Evolutionary conservation across 2,797 vertebrate genomes (phyloP), one percentile per base, ranked within the genome.

Genomic region (Nyctibius grandis): DNA sequence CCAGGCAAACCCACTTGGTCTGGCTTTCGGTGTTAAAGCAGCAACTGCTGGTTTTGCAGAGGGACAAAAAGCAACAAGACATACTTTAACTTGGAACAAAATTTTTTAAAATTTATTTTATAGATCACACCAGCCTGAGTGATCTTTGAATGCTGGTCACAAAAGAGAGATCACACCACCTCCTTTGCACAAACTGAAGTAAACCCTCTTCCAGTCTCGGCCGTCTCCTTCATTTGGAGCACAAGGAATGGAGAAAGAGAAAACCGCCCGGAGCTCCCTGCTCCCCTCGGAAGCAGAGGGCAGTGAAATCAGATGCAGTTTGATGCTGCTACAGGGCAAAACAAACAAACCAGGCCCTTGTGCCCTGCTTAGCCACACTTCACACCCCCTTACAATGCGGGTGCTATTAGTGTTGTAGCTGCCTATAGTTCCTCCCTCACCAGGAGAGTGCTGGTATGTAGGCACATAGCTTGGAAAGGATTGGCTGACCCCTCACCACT

Each of bases 91-190:
- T 94, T 85, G 61, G 89, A 98, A 98, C 91, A 97, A 96, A 95
- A 82, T 92, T 96, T 88, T 96, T 97, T 97, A 97, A 91, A 90
- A 97, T 97, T 97, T 97, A 97, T 98, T 97, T 91, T 95, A 96
- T 94, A 97, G 94, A 97, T 97, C 97, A 97, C 96, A 80, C 91
- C 89, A 96, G 96, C 97, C 89, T 79, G 93, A 82, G 96, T 93
- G 78, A 96, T 97, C 93, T 96, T 95, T 80, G 77, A 97, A 96
- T 97, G 93, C 61, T 59, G 97, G 97, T 97, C 97, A 97, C 93
- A 95, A 97, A 95, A 94, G 93, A 95, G 90, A 96, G 92, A 88
- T 87, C 89, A 94, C 92, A 88, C 89, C 70, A 84, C 60, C 78
- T 94, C 89, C 91, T 95, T 87, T 84, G 74, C 74, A 91, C 67